Base-by-base conservation (phyloP, 1,140 invertebrate species). In the Olivierus martensii region DNA sequence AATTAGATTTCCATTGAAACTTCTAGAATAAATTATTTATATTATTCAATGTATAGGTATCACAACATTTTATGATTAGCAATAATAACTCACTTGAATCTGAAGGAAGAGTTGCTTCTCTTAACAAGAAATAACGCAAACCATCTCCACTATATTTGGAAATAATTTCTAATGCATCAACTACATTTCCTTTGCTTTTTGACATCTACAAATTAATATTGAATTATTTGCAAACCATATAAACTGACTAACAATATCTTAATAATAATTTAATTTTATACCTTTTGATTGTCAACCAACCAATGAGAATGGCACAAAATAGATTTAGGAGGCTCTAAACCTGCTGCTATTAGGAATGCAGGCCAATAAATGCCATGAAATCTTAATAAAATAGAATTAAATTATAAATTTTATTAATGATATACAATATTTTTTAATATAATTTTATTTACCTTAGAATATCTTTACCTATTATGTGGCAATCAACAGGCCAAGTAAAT, bases 321-420 rank as follows among this genome's bases (percentile, higher is more conserved):
- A 42, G 75, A 73, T 52, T 72, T 73, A 0, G 94, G 93, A 3
- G 83, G 83, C 55, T 83, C 78, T 52, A 95, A 69, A 17, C 77
- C 82, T 12, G 80, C 80, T 9, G 91, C 94, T 63, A 98, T 80
- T 2, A 99, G 74, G 72, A 99, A 95, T n/a, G 93, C 89, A n/a
- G 94, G 94, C 94, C 94, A 99, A 71, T 92, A 98, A 55, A 99
- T 78, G 19, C 84, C 91, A 73, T 99, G 95, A 69, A 99, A 99
- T 69, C 81, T 83, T 59, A 43, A 62, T 60, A 55, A 52, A 52
- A 45, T 12, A 12, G 0, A 14, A 47, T 15, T 2, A 18, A 10
- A 51, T 52, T 52, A 51, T 6, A 38, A 45, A 12, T 21, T n/a
- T 3, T 3, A 36, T 6, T 37, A 36, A 28, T 14, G 22, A 41